Conservation (phyloP, 2,888 invertebrate genomes). For the Chrysopilus asiliformis region DNA sequence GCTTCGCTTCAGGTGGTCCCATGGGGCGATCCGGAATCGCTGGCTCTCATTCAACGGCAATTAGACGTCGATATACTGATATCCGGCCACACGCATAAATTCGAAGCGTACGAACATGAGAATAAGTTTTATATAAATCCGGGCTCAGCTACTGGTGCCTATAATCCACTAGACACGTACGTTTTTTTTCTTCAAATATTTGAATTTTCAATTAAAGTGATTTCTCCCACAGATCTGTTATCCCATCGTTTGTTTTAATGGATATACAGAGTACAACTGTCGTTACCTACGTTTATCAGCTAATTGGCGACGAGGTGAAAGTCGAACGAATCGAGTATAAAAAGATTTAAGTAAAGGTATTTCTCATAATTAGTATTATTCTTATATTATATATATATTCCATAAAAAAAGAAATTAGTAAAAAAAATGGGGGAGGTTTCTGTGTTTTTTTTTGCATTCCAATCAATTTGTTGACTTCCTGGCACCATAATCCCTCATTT, state of each 20-base stretch:
- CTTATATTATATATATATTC: too few relatives aligned
- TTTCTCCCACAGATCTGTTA: constrained; percentile 50
- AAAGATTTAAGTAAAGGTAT: constrained; percentile 71
- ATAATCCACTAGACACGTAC: constrained; percentile 82
- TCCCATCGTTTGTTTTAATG: constrained; percentile 96
- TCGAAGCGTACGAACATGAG: constrained; percentile 96
- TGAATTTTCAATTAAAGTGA: not conserved
- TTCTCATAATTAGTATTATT: too few relatives aligned
- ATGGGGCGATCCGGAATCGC: constrained; percentile 88
- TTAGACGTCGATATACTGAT: constrained; percentile 97
- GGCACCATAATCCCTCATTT: too few relatives aligned
- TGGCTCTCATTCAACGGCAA: constrained; percentile 89
- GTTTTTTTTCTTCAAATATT: constrained; percentile 18
- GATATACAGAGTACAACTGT: constrained; percentile 97
- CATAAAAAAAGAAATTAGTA: too few relatives aligned
- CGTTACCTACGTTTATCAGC: constrained; percentile 95
- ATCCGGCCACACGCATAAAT: constrained; percentile 96
- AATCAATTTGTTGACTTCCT: too few relatives aligned
- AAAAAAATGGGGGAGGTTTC: too few relatives aligned
- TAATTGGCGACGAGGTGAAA: constrained; percentile 97
- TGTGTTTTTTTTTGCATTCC: too few relatives aligned
- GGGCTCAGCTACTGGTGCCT: constrained; percentile 97
- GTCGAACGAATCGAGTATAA: constrained; percentile 97
- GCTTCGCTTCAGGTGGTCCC: constrained; percentile 63
- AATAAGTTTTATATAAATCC: constrained; percentile 99